phyloP scores from a whole-genome alignment of 2,888 invertebrate species.

The Opisthograptis luteolata region DNA sequence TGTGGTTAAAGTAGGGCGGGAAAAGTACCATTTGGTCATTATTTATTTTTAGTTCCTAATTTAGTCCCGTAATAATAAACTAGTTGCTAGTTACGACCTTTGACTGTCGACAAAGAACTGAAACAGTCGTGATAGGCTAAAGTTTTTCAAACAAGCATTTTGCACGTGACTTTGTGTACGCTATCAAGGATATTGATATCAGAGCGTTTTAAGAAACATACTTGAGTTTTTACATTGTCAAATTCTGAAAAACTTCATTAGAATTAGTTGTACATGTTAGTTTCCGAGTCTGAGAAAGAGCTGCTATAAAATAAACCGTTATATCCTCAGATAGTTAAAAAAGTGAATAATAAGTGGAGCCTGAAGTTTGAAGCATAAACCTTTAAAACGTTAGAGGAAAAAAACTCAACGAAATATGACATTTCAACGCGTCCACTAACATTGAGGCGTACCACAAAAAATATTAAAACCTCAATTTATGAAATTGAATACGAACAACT shows the following conservation, averaged over 20 bases:
- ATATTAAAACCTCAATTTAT: constrained; percentile 45
- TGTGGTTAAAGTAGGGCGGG: constrained; percentile 12
- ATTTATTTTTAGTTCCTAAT: constrained; percentile 22
- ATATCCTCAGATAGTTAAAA: no score
- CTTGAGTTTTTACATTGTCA: no score
- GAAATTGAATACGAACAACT: constrained; percentile 55
- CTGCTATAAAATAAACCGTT: no score
- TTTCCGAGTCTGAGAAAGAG: no score
- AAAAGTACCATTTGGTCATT: constrained; percentile 14
- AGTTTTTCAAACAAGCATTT: no score
- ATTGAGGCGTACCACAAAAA: constrained; percentile 49
- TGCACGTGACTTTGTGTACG: no score
- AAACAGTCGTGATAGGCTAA: neutral
- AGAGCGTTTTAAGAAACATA: no score
- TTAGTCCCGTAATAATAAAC: constrained; percentile 9
- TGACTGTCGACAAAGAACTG: constrained; percentile 10
- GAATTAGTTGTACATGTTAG: no score
- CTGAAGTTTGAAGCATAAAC: no score
- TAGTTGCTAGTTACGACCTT: constrained; percentile 9
- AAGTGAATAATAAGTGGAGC: no score
- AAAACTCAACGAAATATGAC: constrained; percentile 33
- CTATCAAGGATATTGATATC: no score
- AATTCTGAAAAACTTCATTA: no score
- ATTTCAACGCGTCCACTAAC: constrained; percentile 53
- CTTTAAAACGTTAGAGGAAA: neutral